These are phyloP conservation scores for Spodoptera littoralis DNA, from an alignment of 2,888 invertebrate species.

Conservation along the genomic window DNA sequence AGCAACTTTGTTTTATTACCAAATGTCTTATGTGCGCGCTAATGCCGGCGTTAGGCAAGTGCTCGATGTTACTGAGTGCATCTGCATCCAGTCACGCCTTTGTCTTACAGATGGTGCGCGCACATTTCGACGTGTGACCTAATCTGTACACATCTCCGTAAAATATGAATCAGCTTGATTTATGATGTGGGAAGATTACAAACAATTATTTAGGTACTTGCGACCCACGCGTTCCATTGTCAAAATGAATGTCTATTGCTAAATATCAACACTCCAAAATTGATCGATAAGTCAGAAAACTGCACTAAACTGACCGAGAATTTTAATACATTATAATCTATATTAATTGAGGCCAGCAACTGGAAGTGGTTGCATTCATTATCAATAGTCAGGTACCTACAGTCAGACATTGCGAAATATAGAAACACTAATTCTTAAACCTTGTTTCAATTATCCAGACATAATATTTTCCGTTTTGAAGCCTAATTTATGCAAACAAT, in stretches of 20 bases:
- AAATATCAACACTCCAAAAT: slow-evolving; percentile 24
- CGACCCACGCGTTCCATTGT: slow-evolving; percentile 30
- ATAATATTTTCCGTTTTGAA: slow-evolving; percentile 52
- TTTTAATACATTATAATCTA: slow-evolving; percentile 77
- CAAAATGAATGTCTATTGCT: slow-evolving; percentile 12
- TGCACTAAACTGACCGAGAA: slow-evolving; percentile 58
- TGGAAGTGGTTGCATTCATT: slow-evolving; percentile 77
- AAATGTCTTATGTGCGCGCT: slow-evolving; percentile 74
- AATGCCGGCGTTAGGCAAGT: slow-evolving; percentile 73
- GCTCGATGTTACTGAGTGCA: slow-evolving; percentile 67
- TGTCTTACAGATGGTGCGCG: slow-evolving; percentile 47
- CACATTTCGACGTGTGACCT: slow-evolving; percentile 9
- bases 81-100: slow-evolving; percentile 64
- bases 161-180: slow-evolving; percentile 12
- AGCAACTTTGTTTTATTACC: slow-evolving; percentile 80
- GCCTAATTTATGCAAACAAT: slow-evolving; percentile 28
- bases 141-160: slow-evolving; percentile 8
- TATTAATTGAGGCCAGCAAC: slow-evolving; percentile 82
- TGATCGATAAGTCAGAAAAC: slow-evolving; percentile 42
- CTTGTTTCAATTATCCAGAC: slow-evolving; percentile 56
- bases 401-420: slow-evolving; percentile 69
- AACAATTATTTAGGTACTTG: slow-evolving; percentile 10
- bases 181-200: slow-evolving; percentile 25
- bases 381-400: slow-evolving; percentile 61
- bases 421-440: slow-evolving; percentile 63